Percentiles rank a stretch among this genome's conserved stretches.
Evolutionary conservation across 2,888 invertebrate species (phyloP).

Genomic region (Drosophila aldrichi): DNA sequence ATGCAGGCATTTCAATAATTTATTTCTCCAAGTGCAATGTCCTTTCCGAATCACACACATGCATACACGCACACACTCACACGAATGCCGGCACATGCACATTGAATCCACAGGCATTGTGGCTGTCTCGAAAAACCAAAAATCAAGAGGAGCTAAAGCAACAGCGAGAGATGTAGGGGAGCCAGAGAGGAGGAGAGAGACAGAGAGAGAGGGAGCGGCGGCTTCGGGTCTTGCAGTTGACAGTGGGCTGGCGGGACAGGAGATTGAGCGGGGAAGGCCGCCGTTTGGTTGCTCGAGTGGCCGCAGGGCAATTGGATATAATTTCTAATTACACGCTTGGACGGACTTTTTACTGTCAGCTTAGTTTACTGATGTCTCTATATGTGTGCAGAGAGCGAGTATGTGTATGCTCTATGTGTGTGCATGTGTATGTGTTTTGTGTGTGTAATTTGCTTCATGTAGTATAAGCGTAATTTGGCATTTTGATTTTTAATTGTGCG

Average conservation of each 20-base stretch:
- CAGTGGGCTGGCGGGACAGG: not conserved
- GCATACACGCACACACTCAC: slow-evolving; percentile 25
- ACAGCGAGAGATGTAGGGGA: slow-evolving; percentile 1
- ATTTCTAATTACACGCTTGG: slow-evolving; percentile 85
- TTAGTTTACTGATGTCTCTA: slow-evolving; percentile 81
- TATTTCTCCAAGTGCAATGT: slow-evolving; percentile 2
- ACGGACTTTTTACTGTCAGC: slow-evolving; percentile 82
- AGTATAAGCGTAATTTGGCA: slow-evolving; percentile 75
- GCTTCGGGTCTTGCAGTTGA: not conserved
- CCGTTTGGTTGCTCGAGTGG: slow-evolving; percentile 71
- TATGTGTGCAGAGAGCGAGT: slow-evolving; percentile 44
- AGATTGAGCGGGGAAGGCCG: slow-evolving; percentile 17
- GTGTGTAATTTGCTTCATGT: slow-evolving; percentile 77
- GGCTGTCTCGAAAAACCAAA: slow-evolving; percentile 78
- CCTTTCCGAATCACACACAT: slow-evolving; percentile 24
- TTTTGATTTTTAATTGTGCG: slow-evolving; percentile 79
- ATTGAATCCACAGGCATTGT: slow-evolving; percentile 68
- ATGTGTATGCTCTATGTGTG: slow-evolving; percentile 17
- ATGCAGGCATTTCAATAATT: not conserved
- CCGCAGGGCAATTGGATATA: slow-evolving; percentile 85
- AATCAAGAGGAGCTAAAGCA: slow-evolving; percentile 58
- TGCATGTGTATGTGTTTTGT: slow-evolving; percentile 28
- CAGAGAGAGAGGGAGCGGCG: too few species aligned
- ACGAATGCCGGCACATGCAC: slow-evolving; percentile 39
- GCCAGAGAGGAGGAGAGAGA: not conserved